Evolutionary conservation across 1,140 invertebrate genomes (phyloP).

Genomic region (Achatina immaculata): DNA sequence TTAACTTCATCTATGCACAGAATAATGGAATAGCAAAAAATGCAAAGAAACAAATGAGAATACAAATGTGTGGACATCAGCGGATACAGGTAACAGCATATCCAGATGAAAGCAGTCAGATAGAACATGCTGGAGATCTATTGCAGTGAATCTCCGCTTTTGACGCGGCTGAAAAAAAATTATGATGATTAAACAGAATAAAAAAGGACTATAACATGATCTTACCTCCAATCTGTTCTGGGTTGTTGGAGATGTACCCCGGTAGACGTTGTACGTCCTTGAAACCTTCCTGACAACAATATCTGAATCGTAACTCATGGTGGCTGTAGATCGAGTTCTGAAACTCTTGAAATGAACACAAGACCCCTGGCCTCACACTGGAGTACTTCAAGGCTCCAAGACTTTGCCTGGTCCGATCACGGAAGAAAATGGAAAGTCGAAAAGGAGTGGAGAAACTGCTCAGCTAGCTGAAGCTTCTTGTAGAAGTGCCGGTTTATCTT

Average conservation of each 20-base stretch:
- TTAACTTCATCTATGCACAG: no score
- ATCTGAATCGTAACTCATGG: slow-evolving; percentile 52
- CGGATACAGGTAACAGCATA: no score
- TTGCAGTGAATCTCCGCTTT: no score
- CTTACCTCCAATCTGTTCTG: slow-evolving; percentile 67
- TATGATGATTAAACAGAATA: no score
- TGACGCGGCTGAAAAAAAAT: no score
- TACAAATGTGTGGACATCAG: no score
- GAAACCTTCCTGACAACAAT: slow-evolving; percentile 43
- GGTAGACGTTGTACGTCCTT: slow-evolving; percentile 65
- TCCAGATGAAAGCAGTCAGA: no score
- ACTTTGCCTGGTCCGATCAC: not conserved
- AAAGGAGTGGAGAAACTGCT: slow-evolving; percentile 8
- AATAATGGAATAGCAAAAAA: no score
- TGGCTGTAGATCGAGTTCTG: slow-evolving; percentile 7
- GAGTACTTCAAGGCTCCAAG: not conserved
- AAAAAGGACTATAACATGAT: no score
- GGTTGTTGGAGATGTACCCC: slow-evolving; percentile 62
- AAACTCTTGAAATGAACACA: not conserved
- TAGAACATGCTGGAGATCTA: no score
- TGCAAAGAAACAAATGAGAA: no score
- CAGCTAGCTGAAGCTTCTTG: not conserved
- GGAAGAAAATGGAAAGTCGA: not conserved
- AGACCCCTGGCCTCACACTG: not conserved
- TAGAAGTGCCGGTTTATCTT: slow-evolving; percentile 21